Base-by-base conservation (phyloP, 2,888 invertebrate species). In the Automeris io region DNA sequence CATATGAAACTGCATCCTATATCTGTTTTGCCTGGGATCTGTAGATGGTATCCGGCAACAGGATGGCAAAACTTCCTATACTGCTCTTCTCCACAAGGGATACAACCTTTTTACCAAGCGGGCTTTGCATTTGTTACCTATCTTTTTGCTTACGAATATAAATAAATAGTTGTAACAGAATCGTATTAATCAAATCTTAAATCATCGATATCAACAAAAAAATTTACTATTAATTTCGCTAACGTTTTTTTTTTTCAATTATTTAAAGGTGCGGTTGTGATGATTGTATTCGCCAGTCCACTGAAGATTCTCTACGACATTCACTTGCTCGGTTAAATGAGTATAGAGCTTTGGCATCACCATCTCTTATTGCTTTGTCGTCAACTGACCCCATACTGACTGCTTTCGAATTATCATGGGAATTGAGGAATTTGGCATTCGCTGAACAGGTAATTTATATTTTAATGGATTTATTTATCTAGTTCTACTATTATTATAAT, bases 371-470 rank as follows among this genome's bases (percentile, higher is more conserved):
- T 49, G 96, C 97, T 0, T 83, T 98, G 22, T 97, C 96, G 21
- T 96, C 96, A 5, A 92, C 91, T 41, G 98, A 98, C 80, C 98
- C 98, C 1, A 91, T 98, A 38, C 87, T 97, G 49, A 97, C 97
- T 0, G 95, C 98, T 9, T 98, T 98, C 70, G 94, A 98, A 70
- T 85, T 98, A 33, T 96, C 97, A 39, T 98, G 97, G 96, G 98
- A 99, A 62, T 85, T 99, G 18, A 88, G 95, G 47, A 92, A 94
- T 59, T 88, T 99, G 49, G 95, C 96, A 2, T 92, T 94, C 58
- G 92, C 97, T 37, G 99, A 83, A 64, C 81, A 80, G 72, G 83
- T 81, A 5, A 7, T n/a, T n/a, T n/a, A n/a, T n/a, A n/a, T n/a
- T n/a, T n/a, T n/a, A n/a, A n/a, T n/a, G n/a, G n/a, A n/a, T n/a